A percentile compares a stretch with the other conserved stretches of the same genome.
Conservation (phyloP, 2,888 invertebrate species). For the Leptopterna dolabrata region DNA sequence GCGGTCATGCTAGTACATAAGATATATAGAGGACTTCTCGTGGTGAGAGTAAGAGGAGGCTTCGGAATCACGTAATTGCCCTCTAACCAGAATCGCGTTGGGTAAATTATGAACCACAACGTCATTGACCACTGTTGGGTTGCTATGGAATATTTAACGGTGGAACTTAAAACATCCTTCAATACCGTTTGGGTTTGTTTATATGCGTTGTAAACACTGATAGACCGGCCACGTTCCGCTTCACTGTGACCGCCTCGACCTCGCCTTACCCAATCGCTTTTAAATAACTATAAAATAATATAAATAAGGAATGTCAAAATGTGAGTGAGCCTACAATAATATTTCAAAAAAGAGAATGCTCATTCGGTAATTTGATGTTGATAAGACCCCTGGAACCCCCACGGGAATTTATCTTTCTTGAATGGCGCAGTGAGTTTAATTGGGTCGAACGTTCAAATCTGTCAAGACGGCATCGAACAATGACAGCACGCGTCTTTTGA, state of each 20-base stretch:
- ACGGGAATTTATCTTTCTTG: background rate
- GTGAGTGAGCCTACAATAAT: background rate
- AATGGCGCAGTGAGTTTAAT: conserved; percentile 1
- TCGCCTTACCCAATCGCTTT: background rate
- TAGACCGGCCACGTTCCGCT: background rate
- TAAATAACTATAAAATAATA: background rate
- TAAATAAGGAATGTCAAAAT: background rate
- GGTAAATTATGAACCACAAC: too few species aligned
- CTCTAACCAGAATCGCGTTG: too few species aligned
- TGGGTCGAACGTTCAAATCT: background rate
- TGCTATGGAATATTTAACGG: too few species aligned
- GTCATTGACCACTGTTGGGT: too few species aligned
- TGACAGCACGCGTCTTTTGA: background rate
- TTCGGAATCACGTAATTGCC: too few species aligned
- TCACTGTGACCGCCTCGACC: background rate
- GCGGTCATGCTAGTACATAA: too few species aligned
- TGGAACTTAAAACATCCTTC: too few species aligned
- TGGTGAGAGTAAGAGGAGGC: too few species aligned
- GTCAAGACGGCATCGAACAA: background rate
- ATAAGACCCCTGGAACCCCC: background rate
- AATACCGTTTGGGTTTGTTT: background rate
- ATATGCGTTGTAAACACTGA: background rate
- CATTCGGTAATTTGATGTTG: background rate
- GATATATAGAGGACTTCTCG: too few species aligned
- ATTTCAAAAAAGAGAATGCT: background rate